phyloP scores from a whole-genome alignment of 2,797 vertebrate genomes.

The Scarus forsteni region DNA sequence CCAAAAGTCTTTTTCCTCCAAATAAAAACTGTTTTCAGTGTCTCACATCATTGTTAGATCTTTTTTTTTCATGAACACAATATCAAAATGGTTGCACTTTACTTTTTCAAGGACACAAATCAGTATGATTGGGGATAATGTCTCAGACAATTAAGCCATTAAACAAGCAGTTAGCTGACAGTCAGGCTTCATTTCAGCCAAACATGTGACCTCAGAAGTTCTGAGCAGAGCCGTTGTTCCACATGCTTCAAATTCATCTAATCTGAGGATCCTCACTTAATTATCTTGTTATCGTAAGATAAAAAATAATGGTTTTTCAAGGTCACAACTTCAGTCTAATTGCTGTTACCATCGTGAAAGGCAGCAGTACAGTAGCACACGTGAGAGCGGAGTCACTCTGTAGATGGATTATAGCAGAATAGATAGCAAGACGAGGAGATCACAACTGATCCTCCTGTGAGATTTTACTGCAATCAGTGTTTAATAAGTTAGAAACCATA shows the following conservation, averaged over 20 bases:
- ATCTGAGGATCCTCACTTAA: constrained; percentile 59
- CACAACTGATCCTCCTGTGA: constrained; percentile 10
- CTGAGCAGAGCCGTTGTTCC: constrained; percentile 33
- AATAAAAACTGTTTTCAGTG: too few relatives aligned
- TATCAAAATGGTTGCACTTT: too few relatives aligned
- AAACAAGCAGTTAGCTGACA: neutral
- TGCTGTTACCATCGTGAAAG: constrained; percentile 49
- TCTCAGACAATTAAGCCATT: constrained; percentile 6
- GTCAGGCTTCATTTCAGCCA: constrained; percentile 5
- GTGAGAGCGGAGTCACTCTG: constrained; percentile 26
- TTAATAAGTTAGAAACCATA: constrained; percentile 3
- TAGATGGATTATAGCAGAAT: constrained; percentile 23
- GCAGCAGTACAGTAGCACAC: constrained; percentile 2
- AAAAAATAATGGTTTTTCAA: constrained; percentile 64
- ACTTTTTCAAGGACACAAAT: neutral
- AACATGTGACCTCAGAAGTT: constrained; percentile 46
- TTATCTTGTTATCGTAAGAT: constrained; percentile 66
- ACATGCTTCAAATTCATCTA: constrained; percentile 36
- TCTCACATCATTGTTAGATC: too few relatives aligned
- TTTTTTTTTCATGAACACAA: too few relatives aligned
- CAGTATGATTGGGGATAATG: neutral
- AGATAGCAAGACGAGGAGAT: constrained; percentile 11
- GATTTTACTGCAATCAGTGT: constrained; percentile 27
- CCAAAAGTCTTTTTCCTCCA: too few relatives aligned
- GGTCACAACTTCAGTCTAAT: constrained; percentile 57